Base-by-base conservation (phyloP, 2,888 invertebrate genomes). In the Leuctra nigra region DNA sequence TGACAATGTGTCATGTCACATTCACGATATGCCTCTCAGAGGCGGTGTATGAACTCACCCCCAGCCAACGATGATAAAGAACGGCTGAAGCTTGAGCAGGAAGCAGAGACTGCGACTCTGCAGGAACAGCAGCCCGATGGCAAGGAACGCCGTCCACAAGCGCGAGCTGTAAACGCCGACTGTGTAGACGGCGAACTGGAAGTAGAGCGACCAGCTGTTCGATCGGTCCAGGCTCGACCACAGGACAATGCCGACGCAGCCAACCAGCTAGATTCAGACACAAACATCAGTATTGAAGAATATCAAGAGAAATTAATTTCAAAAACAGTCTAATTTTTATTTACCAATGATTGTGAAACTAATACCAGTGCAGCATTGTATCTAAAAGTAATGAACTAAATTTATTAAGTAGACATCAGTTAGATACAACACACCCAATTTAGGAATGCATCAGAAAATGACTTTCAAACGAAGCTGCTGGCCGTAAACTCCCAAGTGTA, bases 81-180 rank as follows among this genome's bases (percentile, higher is more conserved):
- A 75, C 0, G 87, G 87, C 73, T 87, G 85, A 1, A 91, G 68
- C 52, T 85, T 84, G 24, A 89, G 73, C 56, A 92, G 86, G 70
- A 87, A 91, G 66, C 91, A 87, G 2, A 91, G 77, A 60, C 92
- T 91, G 56, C 89, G 82, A 59, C 87, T 87, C 72, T 91, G 83
- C 55, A 94, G 73, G 70, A 94, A 85, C 25, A 94, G 78, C 33
- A 96, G 70, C 4, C 86, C 83, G 33, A 91, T 78, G 1, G 94
- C 88, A 57, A 94, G 75, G 66, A 90, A 83, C 7, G 87, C 86
- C 0, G 92, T 91, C 90, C 91, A 93, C 54, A 92, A 74, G 59
- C 93, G 76, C 50, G 90, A 83, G 58, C 91, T 87, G 67, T 89
- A 88, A 59, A 89, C 86, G 58, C 87, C 85, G 62, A 83, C 80